These are phyloP conservation scores for Cranoglanis bouderius DNA, from an alignment of 2,113 vertebrate genomes.

Conservation along the genomic window DNA sequence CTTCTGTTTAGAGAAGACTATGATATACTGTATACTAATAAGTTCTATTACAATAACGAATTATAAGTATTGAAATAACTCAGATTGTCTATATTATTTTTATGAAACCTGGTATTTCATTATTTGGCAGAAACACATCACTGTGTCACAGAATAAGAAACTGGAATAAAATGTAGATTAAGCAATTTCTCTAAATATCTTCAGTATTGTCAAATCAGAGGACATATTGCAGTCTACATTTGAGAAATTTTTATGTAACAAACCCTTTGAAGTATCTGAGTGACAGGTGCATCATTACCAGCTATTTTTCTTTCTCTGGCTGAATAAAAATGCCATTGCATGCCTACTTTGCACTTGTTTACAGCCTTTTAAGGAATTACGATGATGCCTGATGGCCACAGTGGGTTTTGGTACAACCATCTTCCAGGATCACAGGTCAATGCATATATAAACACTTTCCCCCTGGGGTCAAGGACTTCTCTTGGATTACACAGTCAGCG, in stretches of 20 bases:
- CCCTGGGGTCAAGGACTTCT: slow-evolving; percentile 46
- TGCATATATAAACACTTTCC: slow-evolving; percentile 44
- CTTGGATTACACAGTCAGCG: slow-evolving; percentile 39
- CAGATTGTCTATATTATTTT: not conserved
- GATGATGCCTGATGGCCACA: slow-evolving; percentile 41
- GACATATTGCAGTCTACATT: not conserved
- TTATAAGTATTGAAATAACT: not conserved
- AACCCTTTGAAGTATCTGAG: not conserved
- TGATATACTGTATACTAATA: not conserved
- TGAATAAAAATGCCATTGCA: slow-evolving; percentile 29
- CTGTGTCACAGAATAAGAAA: not conserved
- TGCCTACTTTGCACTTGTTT: slow-evolving; percentile 1
- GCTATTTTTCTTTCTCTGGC: not conserved
- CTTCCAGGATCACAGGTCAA: slow-evolving; percentile 32
- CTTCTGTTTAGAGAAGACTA: not conserved
- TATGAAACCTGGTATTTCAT: not conserved
- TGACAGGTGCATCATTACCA: slow-evolving; percentile 20
- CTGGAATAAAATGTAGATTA: not conserved
- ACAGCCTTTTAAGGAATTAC: slow-evolving; percentile 31
- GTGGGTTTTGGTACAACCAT: slow-evolving; percentile 28
- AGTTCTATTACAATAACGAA: not conserved
- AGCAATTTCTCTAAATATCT: slow-evolving; percentile 19
- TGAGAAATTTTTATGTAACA: slow-evolving; percentile 23
- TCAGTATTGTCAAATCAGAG: not conserved
- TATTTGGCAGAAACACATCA: not conserved